Evolutionary conservation across 2,797 vertebrate species (phyloP), one percentile per base, ranked within the genome.

Genomic region (Phoxinus dragarum): DNA sequence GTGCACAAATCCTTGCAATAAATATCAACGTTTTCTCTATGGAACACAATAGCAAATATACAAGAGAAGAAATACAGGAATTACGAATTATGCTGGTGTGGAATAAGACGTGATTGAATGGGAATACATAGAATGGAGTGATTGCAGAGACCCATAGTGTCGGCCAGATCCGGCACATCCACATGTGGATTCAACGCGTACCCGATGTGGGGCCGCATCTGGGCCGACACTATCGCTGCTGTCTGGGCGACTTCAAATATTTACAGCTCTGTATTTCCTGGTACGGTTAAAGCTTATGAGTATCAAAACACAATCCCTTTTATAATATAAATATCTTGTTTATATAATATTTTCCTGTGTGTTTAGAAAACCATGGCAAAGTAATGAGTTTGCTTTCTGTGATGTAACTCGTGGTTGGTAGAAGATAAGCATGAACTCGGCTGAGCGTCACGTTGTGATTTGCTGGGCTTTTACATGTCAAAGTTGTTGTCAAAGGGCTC

Each of bases 401-500:
- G 92, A 92, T n/a, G 71, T 17, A 66, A 66, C 64, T 49, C 1
- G 47, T 69, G 16, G 40, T 80, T 73, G 19, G 81, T 64, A 47
- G 68, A 54, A 75, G 83, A 61, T 12, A 76, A 66, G 44, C 34
- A 27, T 17, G 3, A 49, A 52, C 7, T 77, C 0, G 11, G 49
- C 49, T 10, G 7, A 27, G 40, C 27, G n/a, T 56, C 44, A 71
- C 52, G 10, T 17, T 38, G 54, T 8, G 40, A 42, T 72, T 42
- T 42, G 19, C 69, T 36, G 19, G 80, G 27, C 5, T 49, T 86
- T 96, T 97, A 99, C 92, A 98, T 96, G 89, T 99, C 97, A 66
- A 97, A 98, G 90, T 98, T 97, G 1, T 95, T 96, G 90, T 96
- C 96, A 36, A 92, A 97, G 66, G 96, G 88, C 72, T 96, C 97